Evolutionary conservation across 2,888 invertebrate species (phyloP), one percentile per base, ranked within the genome.

Genomic region (Cataglyphis cursor): DNA sequence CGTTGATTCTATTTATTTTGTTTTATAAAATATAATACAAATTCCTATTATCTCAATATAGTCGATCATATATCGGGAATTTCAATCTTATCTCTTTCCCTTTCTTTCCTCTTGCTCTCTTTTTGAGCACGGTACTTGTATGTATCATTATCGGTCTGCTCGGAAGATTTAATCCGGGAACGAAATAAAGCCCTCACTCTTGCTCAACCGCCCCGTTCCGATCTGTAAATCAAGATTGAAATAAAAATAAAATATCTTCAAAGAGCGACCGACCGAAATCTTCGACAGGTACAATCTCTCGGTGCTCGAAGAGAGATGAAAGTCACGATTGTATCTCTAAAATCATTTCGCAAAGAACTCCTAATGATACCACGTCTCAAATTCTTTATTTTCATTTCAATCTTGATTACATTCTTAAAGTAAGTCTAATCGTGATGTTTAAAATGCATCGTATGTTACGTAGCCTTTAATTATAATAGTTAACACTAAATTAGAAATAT

Each of bases 401-500:
- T 44, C 31, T 31, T 31, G 74, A 74, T 74, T 74, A 62, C 74
- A n/a, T 74, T 74, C 41, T 74, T 59, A 61, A 41, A 73, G 41
- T 41, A 28, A 73, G n/a, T 28, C n/a, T 28, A 59, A 28, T 73
- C 41, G 1, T 41, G 28, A 48, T 48, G n/a, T n/a, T 48, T 31
- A 15, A 18, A 18, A 38, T 10, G 3, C 21, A 35, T 31, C 1
- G 9, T 18, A 38, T 18, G 10, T 72, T 57, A 72, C 18, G 51
- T 70, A 31, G 18, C 10, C 24, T 57, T 57, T 72, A 10, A 72
- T 72, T 38, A 57, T 24, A 70, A 54, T n/a, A 70, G 4, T 54
- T 15, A 5, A 70, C 3, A n/a, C 9, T 21, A 35, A 18, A 38
- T 24, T 41, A 59, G 1, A 41, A 59, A n/a, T 24, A 24, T 9